Conservation (phyloP, 2,797 vertebrate genomes). For the Sebastolobus alascanus region DNA sequence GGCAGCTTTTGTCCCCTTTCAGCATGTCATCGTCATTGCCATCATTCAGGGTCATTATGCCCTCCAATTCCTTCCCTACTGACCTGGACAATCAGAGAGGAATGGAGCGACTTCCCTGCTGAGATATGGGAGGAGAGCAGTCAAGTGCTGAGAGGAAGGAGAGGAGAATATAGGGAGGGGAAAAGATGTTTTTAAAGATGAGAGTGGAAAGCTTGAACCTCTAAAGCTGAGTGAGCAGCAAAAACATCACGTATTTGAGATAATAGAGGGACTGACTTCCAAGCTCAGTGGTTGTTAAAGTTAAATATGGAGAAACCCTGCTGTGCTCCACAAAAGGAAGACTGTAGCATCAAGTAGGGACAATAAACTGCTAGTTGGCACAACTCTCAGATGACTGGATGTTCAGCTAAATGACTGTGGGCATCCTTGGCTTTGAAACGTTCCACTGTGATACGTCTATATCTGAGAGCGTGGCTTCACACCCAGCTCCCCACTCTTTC, state of each 20-base stretch:
- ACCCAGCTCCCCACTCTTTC: not conserved
- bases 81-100: constrained; percentile 34
- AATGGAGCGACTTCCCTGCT: constrained; percentile 2
- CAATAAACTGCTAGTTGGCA: not conserved
- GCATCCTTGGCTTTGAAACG: constrained; percentile 7
- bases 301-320: not conserved
- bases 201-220: not conserved
- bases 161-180: not conserved
- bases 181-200: not conserved
- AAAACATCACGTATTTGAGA: not conserved
- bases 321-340: not conserved
- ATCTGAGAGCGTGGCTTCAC: not conserved
- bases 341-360: not conserved
- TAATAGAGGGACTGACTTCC: not conserved
- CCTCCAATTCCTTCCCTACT: not conserved
- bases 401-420: not conserved
- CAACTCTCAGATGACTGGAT: not conserved
- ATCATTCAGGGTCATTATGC: not conserved
- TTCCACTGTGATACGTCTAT: not conserved
- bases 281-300: not conserved
- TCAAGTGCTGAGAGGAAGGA: not conserved
- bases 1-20: constrained; percentile 16
- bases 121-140: constrained; percentile 8
- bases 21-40: not conserved
- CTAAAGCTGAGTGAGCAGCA: not conserved